Evolutionary conservation across 2,888 invertebrate species (phyloP).

Genomic region (Hylaea fasciaria): DNA sequence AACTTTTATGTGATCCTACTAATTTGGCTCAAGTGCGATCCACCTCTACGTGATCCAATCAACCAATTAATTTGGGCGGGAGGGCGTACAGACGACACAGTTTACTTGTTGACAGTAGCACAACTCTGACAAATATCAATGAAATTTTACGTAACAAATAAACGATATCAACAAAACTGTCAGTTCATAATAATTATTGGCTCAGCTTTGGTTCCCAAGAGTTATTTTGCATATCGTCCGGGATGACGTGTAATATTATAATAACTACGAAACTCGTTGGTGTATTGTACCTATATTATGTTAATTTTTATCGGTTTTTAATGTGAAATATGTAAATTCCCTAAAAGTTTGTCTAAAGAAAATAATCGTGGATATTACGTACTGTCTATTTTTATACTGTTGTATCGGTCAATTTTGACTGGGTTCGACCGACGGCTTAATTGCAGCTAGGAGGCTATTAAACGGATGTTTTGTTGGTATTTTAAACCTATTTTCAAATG

Average conservation of each 20-base stretch:
- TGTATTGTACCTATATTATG: too few species aligned
- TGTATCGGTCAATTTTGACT: constrained; percentile 26
- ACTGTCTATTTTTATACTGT: constrained; percentile 12
- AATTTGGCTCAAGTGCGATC: constrained; percentile 35
- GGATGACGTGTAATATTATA: too few species aligned
- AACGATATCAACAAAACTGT: too few species aligned
- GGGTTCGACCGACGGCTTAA: constrained; percentile 23
- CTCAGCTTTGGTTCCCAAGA: too few species aligned
- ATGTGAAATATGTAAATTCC: too few species aligned
- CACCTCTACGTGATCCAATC: constrained; percentile 34
- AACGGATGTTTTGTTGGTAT: constrained; percentile 16
- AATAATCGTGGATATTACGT: neutral
- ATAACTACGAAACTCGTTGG: too few species aligned
- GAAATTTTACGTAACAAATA: too few species aligned
- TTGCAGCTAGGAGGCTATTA: constrained; percentile 26
- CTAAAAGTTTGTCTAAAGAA: too few species aligned
- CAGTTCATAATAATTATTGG: too few species aligned
- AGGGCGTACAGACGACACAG: constrained; percentile 6
- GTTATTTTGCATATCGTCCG: too few species aligned
- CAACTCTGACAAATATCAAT: neutral
- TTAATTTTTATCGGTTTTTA: too few species aligned
- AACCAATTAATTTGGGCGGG: constrained; percentile 33
- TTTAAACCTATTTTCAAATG: constrained; percentile 23
- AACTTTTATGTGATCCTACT: constrained; percentile 33
- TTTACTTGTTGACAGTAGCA: constrained; percentile 8